Evolutionary conservation across 2,113 vertebrate genomes (phyloP).

Genomic region (Protobothrops flavoviridis): DNA sequence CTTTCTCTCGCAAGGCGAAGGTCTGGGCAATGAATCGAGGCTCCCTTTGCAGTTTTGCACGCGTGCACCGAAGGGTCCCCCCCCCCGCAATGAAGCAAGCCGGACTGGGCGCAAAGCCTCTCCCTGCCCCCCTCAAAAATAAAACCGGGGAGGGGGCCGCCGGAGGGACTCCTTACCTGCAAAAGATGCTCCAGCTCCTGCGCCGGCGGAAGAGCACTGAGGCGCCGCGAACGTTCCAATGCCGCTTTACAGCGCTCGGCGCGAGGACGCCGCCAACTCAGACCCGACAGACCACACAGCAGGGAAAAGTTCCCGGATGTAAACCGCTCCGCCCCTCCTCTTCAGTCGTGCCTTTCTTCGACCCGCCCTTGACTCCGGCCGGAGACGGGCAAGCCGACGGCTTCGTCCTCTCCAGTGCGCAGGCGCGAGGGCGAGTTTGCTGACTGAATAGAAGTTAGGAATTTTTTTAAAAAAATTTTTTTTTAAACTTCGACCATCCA

Average conservation of each 20-base stretch:
- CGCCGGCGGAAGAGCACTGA: constrained; percentile 1
- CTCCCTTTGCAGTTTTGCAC: neutral
- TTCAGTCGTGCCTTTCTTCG: neutral
- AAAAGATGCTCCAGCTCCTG: neutral
- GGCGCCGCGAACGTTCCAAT: neutral
- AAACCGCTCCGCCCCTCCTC: neutral
- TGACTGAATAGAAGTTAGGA: neutral
- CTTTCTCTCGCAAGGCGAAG: neutral
- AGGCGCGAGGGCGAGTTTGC: neutral
- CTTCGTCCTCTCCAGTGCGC: neutral
- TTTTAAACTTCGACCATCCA: neutral
- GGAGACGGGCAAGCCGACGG: neutral
- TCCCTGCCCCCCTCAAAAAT: no score
- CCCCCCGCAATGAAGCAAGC: neutral
- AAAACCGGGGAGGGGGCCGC: neutral
- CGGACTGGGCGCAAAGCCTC: neutral
- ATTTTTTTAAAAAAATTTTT: no score
- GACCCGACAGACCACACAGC: neutral
- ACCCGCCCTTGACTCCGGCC: neutral
- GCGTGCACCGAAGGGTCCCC: neutral
- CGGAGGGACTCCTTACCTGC: neutral
- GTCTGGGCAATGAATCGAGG: neutral
- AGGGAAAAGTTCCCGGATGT: constrained; percentile 10
- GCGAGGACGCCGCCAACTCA: neutral
- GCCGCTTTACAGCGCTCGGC: constrained; percentile 1